These are phyloP conservation scores for Antrozous pallidus DNA, from an alignment of 2,797 vertebrate species.

Conservation along the genomic window DNA sequence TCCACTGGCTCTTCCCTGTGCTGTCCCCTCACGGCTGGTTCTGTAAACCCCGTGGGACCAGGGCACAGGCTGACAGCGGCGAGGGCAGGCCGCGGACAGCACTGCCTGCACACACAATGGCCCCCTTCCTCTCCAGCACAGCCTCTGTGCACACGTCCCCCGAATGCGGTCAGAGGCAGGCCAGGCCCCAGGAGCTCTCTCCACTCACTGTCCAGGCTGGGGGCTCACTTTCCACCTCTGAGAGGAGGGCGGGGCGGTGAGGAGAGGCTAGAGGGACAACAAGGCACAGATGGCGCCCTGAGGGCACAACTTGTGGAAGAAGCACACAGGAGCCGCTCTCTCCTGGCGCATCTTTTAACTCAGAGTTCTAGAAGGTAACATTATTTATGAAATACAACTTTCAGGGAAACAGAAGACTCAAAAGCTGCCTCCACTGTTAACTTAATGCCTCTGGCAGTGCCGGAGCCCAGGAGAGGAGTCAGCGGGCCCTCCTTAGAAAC, in stretches of 20 bases:
- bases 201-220: neutral
- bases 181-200: neutral
- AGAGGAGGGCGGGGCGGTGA: neutral
- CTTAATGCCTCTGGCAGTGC: neutral
- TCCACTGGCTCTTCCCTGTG: neutral
- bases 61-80: rapidly evolving
- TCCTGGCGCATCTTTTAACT: neutral
- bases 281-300: neutral
- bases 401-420: neutral
- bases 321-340: neutral
- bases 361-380: neutral
- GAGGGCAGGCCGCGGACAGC: neutral
- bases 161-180: neutral
- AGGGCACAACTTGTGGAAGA: neutral
- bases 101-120: rapidly evolving
- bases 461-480: neutral
- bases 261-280: too few species aligned
- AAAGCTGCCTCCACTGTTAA: neutral
- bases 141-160: neutral
- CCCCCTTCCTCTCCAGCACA: neutral
- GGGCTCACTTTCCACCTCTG: neutral
- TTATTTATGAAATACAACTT: neutral
- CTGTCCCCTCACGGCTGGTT: neutral
- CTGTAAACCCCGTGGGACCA: neutral
- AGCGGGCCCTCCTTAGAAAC: neutral